Conservation (phyloP, 2,797 vertebrate genomes). For the Varecia variegata region DNA sequence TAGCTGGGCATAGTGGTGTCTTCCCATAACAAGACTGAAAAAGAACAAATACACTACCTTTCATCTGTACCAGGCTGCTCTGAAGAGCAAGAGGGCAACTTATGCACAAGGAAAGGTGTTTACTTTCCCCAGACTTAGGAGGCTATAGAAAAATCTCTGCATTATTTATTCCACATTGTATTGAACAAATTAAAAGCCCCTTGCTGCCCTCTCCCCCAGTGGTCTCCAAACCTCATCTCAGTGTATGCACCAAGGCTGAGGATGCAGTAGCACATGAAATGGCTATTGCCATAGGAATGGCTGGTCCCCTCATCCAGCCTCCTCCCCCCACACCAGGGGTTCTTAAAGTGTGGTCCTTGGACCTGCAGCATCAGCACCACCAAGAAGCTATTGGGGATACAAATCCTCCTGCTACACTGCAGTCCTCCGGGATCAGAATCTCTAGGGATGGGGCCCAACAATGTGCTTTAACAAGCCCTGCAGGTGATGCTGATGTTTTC, state of each 20-base stretch:
- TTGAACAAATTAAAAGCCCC: neutral
- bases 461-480: neutral
- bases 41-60: neutral
- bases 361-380: neutral
- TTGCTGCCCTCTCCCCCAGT: neutral
- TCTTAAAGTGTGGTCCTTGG: neutral
- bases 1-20: neutral
- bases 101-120: neutral
- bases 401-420: neutral
- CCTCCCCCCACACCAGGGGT: neutral
- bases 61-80: neutral
- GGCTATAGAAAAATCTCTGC: neutral
- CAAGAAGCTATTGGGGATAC: neutral
- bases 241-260: neutral
- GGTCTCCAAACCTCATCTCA: neutral
- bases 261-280: neutral
- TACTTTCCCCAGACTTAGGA: neutral
- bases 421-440: neutral
- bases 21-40: neutral
- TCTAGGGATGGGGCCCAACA: neutral
- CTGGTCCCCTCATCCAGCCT: neutral
- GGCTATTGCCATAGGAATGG: neutral
- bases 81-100: neutral
- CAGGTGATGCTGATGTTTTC: neutral
- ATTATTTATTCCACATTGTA: neutral